Evolutionary conservation across 2,797 vertebrate genomes (phyloP), one percentile per base, ranked within the genome.

Genomic region (Columba guinea): DNA sequence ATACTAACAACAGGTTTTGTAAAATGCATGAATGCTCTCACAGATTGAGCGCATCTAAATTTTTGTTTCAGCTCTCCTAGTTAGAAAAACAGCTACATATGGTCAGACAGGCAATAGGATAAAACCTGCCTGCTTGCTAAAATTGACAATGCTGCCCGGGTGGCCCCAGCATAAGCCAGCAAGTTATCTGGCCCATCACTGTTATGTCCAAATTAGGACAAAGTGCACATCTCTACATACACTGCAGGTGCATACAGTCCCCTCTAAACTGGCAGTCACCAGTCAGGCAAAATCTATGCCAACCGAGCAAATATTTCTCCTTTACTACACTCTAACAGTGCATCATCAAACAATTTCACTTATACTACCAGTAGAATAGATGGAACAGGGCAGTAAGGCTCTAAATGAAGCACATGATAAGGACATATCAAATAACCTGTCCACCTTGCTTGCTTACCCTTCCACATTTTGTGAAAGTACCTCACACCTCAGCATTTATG

Each of bases 31-130:
- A 94, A 76, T 62, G 46, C 21, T 89, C 51, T 90, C 55, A 84
- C 5, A 60, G 24, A 67, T 70, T 74, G 13, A 79, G 2, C 48
- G 21, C 26, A 46, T 59, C 39, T 70, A 17, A 90, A 92, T 69
- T 79, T 59, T 55, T 69, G 23, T 84, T 87, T 91, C 68, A 48
- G 27, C 51, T 71, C 41, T 84, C 15, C 52, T 62, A 30, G 55
- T 73, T 8, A 80, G 52, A 93, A 94, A 95, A 95, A 59, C 64
- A 93, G 76, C 67, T 80, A 62, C 83, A 83, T 93, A 91, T 76
- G 75, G 85, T 55, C 53, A 95, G 87, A 80, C 30, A 74, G 68
- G 44, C 35, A 93, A 70, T n/a, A 80, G 56, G 88, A 30, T 89
- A 80, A 95, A 76, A 55, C 52, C 52, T 52, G 28, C 10, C 37